A percentile compares a stretch with the other conserved stretches of the same genome.
Conservation (phyloP, 2,888 invertebrate species). For the Callinectes sapidus region DNA sequence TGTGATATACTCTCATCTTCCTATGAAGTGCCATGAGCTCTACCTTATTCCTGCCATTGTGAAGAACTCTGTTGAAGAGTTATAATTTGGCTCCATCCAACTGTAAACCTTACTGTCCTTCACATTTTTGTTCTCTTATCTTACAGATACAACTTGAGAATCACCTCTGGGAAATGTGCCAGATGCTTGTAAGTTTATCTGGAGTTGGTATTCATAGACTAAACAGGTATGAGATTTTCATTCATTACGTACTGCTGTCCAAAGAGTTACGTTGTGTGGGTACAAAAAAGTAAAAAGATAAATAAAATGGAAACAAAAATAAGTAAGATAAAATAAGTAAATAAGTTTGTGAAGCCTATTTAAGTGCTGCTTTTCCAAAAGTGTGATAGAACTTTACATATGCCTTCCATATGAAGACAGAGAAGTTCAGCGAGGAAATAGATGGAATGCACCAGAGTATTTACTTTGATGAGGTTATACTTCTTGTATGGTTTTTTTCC, state of each 20-base stretch:
- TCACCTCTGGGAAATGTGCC: background rate
- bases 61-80: background rate
- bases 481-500: background rate
- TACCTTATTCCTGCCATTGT: background rate
- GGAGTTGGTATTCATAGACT: background rate
- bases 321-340: too few relatives aligned
- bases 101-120: background rate
- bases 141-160: background rate
- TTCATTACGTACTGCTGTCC: background rate
- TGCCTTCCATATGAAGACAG: too few relatives aligned
- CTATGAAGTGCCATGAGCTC: too few relatives aligned
- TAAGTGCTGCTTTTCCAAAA: too few relatives aligned
- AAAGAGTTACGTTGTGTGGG: too few relatives aligned
- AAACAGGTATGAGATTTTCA: background rate
- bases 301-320: too few relatives aligned
- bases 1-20: too few relatives aligned
- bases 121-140: background rate
- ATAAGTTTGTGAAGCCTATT: too few relatives aligned
- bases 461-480: background rate
- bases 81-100: background rate
- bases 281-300: too few relatives aligned
- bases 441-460: too few relatives aligned
- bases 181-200: background rate
- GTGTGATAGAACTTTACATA: too few relatives aligned
- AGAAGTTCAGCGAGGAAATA: too few relatives aligned